Evolutionary conservation across 2,888 invertebrate species (phyloP).

Genomic region (Lasius fuliginosus): DNA sequence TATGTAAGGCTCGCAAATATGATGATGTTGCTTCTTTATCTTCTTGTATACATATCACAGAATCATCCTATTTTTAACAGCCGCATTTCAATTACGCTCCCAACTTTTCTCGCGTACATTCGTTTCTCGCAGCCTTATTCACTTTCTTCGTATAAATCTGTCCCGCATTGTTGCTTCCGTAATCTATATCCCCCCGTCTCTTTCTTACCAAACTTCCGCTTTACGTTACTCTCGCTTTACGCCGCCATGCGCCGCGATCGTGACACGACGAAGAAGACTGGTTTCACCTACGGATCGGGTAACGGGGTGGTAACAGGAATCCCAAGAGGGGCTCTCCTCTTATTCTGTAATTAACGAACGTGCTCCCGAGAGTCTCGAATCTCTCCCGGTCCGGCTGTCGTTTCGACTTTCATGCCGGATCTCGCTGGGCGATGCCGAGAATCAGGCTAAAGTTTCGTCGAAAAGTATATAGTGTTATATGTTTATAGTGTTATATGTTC

Average conservation of each 20-base stretch:
- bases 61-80: constrained; percentile 6
- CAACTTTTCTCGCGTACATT: not conserved
- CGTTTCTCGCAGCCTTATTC: not conserved
- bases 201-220: not conserved
- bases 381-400: constrained; percentile 32
- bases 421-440: constrained; percentile 38
- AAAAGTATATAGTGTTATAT: constrained; percentile 31
- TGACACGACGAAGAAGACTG: constrained; percentile 27
- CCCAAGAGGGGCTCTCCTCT: constrained; percentile 39
- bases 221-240: not conserved
- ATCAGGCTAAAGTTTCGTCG: constrained; percentile 49
- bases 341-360: constrained; percentile 51
- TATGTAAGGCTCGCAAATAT: constrained; percentile 1
- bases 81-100: not conserved
- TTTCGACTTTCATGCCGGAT: constrained; percentile 55
- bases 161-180: constrained; percentile 27
- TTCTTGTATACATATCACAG: not conserved
- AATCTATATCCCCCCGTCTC: constrained; percentile 18
- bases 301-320: constrained; percentile 51
- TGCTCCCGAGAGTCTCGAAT: constrained; percentile 44
- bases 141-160: constrained; percentile 33
- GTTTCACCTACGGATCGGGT: constrained; percentile 53
- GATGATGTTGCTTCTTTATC: not conserved
- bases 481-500: not conserved
- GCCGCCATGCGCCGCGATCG: not conserved